Conservation (phyloP, 2,113 vertebrate species). For the Desmodus rotundus region DNA sequence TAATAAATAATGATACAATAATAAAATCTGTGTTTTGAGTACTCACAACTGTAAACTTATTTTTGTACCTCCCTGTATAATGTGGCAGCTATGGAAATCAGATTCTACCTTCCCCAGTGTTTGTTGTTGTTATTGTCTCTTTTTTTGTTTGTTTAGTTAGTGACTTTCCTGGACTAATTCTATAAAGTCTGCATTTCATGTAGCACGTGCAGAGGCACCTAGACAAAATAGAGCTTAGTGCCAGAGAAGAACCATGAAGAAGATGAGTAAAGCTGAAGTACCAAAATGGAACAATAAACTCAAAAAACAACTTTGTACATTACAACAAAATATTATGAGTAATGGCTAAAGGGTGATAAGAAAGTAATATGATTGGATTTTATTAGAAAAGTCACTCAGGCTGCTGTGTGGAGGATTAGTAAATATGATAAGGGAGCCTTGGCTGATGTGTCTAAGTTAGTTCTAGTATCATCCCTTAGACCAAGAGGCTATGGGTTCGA, state of each 20-base stretch:
- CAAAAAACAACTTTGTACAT: background rate
- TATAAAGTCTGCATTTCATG: background rate
- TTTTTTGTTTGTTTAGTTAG: background rate
- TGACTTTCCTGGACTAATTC: background rate
- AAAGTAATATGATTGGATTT: background rate
- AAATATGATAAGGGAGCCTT: background rate
- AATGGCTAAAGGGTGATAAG: background rate
- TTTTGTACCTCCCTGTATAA: too few relatives aligned
- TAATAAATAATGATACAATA: too few relatives aligned
- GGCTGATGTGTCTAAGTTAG: too few relatives aligned
- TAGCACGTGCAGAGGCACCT: background rate
- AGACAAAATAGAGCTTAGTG: background rate
- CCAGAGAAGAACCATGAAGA: background rate
- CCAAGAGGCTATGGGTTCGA: too few relatives aligned
- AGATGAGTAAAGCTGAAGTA: background rate
- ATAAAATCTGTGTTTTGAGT: too few relatives aligned
- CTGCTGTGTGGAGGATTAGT: background rate
- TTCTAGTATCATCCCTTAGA: too few relatives aligned
- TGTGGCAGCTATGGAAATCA: background rate
- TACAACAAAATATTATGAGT: background rate
- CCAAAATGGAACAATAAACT: background rate
- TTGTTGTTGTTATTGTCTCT: background rate
- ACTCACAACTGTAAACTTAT: too few relatives aligned
- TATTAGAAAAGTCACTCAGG: background rate
- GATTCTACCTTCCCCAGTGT: background rate